These are phyloP conservation scores for Drosophila prolongata DNA, from an alignment of 2,888 invertebrate genomes.

Conservation along the genomic window DNA sequence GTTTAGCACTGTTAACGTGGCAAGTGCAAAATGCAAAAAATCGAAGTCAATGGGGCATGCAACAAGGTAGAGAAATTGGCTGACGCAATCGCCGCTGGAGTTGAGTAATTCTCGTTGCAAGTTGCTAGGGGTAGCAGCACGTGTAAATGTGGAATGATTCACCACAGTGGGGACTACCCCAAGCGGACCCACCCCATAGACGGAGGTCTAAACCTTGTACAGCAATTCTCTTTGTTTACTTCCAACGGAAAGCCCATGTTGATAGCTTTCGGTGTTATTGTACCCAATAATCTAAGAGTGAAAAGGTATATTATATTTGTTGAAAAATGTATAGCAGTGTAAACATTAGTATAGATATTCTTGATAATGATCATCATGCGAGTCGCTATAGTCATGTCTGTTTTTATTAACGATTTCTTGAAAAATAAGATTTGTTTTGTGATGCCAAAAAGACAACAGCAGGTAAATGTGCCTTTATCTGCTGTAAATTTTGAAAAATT, in stretches of 20 bases:
- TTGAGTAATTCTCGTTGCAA: conserved; percentile 50
- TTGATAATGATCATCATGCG: too few species aligned
- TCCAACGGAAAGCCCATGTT: conserved; percentile 1
- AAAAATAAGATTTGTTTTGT: too few species aligned
- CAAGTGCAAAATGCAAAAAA: conserved; percentile 27
- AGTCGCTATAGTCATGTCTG: too few species aligned
- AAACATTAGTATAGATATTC: too few species aligned
- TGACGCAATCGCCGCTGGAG: conserved; percentile 67
- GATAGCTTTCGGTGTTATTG: background rate
- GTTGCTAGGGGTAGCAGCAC: conserved; percentile 23
- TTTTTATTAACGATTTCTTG: too few species aligned
- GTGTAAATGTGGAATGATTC: background rate
- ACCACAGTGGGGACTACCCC: background rate
- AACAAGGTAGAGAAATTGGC: conserved; percentile 60
- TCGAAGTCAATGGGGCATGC: conserved; percentile 62
- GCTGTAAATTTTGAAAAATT: too few species aligned
- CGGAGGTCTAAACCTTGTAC: background rate
- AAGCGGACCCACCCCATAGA: background rate
- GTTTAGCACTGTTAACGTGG: conserved; percentile 60
- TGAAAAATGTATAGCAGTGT: too few species aligned
- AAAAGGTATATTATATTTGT: background rate
- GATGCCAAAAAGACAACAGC: too few species aligned
- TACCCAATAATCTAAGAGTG: background rate
- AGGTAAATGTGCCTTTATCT: too few species aligned
- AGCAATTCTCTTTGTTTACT: background rate